Evolutionary conservation across 2,113 vertebrate species (phyloP), one percentile per base, ranked within the genome.

Genomic region (Daubentonia madagascariensis): DNA sequence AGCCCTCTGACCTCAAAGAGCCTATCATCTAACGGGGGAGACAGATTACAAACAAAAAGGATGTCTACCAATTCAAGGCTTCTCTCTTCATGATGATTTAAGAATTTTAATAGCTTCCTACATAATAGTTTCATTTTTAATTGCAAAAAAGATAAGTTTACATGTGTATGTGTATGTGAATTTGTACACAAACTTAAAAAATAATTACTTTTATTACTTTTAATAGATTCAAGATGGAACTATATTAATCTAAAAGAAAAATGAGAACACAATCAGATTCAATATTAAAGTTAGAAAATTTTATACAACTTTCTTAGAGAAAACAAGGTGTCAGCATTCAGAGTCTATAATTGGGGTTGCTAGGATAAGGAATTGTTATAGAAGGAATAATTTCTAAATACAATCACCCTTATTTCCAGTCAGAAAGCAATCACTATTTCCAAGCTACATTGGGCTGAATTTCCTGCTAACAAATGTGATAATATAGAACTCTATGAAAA

Each of bases 401-500:
- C 28, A 72, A 8, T 20, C 40, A 85, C 8, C n/a, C 48, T 94
- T 85, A 86, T 94, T 97, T 94, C 78, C 61, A 80, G 61, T 85
- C 76, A 95, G 76, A 91, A 93, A 72, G 43, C 32, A 96, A 91
- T 94, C 79, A 79, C 45, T 85, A 75, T 89, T 94, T 97, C 85
- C 54, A 98, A 97, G 85, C 91, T 85, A 93, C 92, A 89, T 43
- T 95, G 88, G 54, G 75, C 20, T 91, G 80, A 93, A 94, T 96
- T 97, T 94, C 37, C 73, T 96, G 43, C 67, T 89, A 97, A 94
- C 35, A 91, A 97, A 95, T 97, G 76, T 85, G 43, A 57, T 95
- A 88, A 96, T 86, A 93, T 70, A 89, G 95, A 90, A 80, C 32
- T 95, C 85, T 91, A 89, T 95, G 94, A 97, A 97, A 98, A 96